Conservation (phyloP, 2,888 invertebrate genomes). For the Furcula furcula region DNA sequence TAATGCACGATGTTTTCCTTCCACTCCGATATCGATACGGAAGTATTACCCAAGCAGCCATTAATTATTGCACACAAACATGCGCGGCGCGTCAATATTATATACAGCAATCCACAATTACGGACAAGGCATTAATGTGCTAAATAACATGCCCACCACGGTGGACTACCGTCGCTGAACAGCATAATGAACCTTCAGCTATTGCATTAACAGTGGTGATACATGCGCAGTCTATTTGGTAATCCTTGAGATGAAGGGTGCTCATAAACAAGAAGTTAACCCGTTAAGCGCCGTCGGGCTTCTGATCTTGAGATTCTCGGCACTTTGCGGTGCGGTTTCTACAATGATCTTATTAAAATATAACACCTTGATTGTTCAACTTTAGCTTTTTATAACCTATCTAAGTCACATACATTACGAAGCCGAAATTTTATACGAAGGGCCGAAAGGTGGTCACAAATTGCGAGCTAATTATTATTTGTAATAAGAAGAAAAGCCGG, state of each 20-base stretch:
- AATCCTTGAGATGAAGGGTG: conserved; percentile 27
- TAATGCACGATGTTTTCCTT: not conserved
- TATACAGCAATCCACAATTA: conserved; percentile 16
- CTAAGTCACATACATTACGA: no score
- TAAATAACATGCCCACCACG: conserved; percentile 21
- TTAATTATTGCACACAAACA: not conserved
- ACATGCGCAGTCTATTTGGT: not conserved
- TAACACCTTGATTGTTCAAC: no score
- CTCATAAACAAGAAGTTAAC: conserved; percentile 27
- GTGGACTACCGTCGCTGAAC: not conserved
- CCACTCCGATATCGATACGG: not conserved
- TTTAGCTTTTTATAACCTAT: no score
- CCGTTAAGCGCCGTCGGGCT: conserved; percentile 7
- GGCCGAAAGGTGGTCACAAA: no score
- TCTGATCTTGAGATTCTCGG: conserved; percentile 1
- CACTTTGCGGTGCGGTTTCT: conserved; percentile 1
- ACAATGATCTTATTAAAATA: conserved; percentile 1
- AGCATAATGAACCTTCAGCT: not conserved
- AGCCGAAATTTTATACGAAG: no score
- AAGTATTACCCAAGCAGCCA: no score
- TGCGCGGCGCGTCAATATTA: not conserved
- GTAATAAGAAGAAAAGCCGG: no score
- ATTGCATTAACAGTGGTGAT: conserved; percentile 3
- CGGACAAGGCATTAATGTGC: conserved; percentile 21
- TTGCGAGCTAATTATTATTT: no score